Percentiles rank a stretch among this genome's conserved stretches.
Conservation (phyloP, 1,140 invertebrate genomes). For the Orchesella cincta region DNA sequence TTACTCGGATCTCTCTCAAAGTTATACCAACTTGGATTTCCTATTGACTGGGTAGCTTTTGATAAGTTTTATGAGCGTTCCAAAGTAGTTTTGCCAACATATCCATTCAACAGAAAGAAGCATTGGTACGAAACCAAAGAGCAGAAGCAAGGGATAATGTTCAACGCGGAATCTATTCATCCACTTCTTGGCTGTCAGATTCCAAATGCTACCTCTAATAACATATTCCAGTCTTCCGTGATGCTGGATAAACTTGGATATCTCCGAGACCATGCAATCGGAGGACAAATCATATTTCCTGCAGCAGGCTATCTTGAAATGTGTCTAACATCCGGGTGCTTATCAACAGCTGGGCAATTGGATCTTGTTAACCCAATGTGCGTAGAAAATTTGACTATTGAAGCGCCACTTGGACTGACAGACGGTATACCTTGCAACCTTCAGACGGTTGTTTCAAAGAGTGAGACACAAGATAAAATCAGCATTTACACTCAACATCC, state of each 20-base stretch:
- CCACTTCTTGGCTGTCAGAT: conserved; percentile 31
- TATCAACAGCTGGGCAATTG: conserved; percentile 7
- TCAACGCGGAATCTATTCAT: conserved; percentile 27
- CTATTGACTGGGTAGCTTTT: conserved; percentile 35
- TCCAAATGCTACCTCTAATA: conserved; percentile 12
- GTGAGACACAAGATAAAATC: background rate
- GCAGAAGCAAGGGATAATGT: conserved; percentile 1
- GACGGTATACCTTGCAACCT: background rate
- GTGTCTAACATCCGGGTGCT: background rate
- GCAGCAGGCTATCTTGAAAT: conserved; percentile 39
- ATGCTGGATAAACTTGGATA: conserved; percentile 30
- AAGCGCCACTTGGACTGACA: conserved; percentile 25
- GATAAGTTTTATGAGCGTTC: conserved; percentile 17
- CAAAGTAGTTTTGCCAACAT: conserved; percentile 30
- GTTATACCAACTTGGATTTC: conserved; percentile 35
- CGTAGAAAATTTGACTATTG: conserved; percentile 36
- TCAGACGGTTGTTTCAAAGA: conserved; percentile 4
- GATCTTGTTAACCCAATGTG: background rate
- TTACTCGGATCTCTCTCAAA: conserved; percentile 23
- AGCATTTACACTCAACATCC: background rate
- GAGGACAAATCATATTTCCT: conserved; percentile 33
- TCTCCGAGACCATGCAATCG: conserved; percentile 38
- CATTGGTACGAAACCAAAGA: conserved; percentile 27
- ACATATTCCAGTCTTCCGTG: conserved; percentile 22
- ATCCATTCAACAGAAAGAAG: conserved; percentile 38